A percentile compares a stretch with the other conserved stretches of the same genome.
Conservation (phyloP, 2,888 invertebrate species). For the Chironomus tentans region DNA sequence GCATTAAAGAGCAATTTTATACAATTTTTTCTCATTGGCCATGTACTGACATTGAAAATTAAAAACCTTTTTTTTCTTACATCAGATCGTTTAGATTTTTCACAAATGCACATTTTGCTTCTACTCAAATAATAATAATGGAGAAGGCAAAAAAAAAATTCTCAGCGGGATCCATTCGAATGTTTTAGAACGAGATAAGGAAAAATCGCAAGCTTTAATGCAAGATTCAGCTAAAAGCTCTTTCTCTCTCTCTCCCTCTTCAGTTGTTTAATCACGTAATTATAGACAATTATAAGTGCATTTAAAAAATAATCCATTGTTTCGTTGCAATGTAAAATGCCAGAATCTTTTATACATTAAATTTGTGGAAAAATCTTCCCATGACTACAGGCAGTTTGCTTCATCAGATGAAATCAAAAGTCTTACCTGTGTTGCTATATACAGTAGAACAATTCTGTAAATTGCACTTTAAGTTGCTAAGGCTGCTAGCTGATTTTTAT, state of each 20-base stretch:
- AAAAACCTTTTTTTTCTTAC: neutral
- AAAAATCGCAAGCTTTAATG: too few species aligned
- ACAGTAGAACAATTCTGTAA: too few species aligned
- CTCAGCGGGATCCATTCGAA: too few species aligned
- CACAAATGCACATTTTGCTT: neutral
- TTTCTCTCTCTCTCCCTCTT: too few species aligned
- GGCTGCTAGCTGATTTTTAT: too few species aligned
- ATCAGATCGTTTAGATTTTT: neutral
- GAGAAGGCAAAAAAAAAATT: too few species aligned
- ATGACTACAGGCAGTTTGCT: neutral
- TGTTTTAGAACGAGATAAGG: too few species aligned
- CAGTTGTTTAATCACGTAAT: neutral
- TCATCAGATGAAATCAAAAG: too few species aligned
- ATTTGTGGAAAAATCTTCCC: neutral
- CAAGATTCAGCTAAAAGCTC: neutral
- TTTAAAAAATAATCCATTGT: neutral
- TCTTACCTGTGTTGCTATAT: too few species aligned
- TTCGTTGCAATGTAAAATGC: neutral
- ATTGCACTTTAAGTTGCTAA: too few species aligned
- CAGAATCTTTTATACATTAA: neutral
- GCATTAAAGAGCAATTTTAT: neutral
- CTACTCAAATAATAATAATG: too few species aligned
- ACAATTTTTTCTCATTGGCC: constrained; percentile 7
- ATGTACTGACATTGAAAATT: neutral
- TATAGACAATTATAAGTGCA: neutral